These are phyloP conservation scores for Eupithecia vulgata DNA, from an alignment of 2,888 invertebrate genomes.

Conservation along the genomic window DNA sequence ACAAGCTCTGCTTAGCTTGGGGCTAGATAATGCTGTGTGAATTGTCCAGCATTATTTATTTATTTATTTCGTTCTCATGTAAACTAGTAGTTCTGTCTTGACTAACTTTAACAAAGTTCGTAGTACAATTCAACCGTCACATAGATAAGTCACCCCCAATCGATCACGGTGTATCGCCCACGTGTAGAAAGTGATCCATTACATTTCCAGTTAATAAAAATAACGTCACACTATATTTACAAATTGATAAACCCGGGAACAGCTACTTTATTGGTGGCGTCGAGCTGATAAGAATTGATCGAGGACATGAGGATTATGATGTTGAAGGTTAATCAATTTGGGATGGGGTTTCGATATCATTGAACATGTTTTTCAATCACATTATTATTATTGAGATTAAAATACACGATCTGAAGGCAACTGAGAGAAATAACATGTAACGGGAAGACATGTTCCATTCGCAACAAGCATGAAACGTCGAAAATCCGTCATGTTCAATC, in stretches of 20 bases:
- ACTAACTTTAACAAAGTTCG: slow-evolving; percentile 15
- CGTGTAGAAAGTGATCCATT: slow-evolving; percentile 64
- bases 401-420: not conserved
- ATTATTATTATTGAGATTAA: not conserved
- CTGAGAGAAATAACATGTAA: not conserved
- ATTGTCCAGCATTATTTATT: not conserved
- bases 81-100: not conserved
- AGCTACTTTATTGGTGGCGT: slow-evolving; percentile 57
- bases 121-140: slow-evolving; percentile 16
- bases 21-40: not conserved
- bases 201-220: slow-evolving; percentile 70
- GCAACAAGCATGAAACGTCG: too few relatives aligned
- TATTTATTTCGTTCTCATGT: not conserved
- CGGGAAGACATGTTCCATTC: too few relatives aligned
- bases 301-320: slow-evolving; percentile 28
- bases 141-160: slow-evolving; percentile 50
- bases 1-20: too few relatives aligned
- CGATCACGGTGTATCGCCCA: slow-evolving; percentile 62
- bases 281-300: slow-evolving; percentile 48
- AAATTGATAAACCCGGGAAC: slow-evolving; percentile 66
- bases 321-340: slow-evolving; percentile 11
- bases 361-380: slow-evolving; percentile 5
- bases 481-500: too few relatives aligned
- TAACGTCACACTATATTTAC: slow-evolving; percentile 69
- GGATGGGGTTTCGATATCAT: not conserved